Base-by-base conservation (phyloP, 1,140 invertebrate species). In the Vanessa atalanta region DNA sequence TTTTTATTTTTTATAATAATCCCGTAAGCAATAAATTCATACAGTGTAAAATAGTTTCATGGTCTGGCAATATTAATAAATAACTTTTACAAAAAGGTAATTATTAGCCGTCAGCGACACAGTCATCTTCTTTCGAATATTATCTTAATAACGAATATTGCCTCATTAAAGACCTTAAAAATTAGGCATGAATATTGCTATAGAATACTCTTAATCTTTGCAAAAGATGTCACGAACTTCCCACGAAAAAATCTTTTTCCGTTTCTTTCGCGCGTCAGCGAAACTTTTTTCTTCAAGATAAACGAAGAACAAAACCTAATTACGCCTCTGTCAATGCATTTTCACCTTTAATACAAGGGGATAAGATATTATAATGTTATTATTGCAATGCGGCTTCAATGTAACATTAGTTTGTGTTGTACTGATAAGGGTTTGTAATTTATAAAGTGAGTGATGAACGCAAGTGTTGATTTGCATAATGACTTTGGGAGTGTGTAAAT, bases 361-460 rank as follows among this genome's bases (percentile, higher is more conserved):
- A 20, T 79, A 82, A 81, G 69, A 75, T 47, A 47, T 14, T 47
- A 23, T 9, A 70, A 61, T 55, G 43, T 66, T 69, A 26, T 70
- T 48, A 53, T 51, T 9, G 13, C 57, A 47, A 26, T 68, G 51
- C 74, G 68, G 74, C 68, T 57, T 72, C 61, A 75, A 76, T 73
- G 65, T 77, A 78, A 77, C 76, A 76, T 75, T 80, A 61, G 79
- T 83, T 83, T 83, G 83, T 60, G 83, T 84, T 83, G 81, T 43
- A 57, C 70, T 80, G 86, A 88, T 88, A 88, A 88, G 84, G 72
- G 76, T 71, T 77, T 75, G 85, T 86, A 88, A 88, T 88, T 86
- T 82, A 79, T 80, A 83, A 80, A 79, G 85, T 88, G 87, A 88
- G 77, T 85, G 83, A 89, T 88, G 87, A 85, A 83, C 80, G 77